Evolutionary conservation across 1,140 invertebrate genomes (phyloP).

Genomic region (Euschistus heros): DNA sequence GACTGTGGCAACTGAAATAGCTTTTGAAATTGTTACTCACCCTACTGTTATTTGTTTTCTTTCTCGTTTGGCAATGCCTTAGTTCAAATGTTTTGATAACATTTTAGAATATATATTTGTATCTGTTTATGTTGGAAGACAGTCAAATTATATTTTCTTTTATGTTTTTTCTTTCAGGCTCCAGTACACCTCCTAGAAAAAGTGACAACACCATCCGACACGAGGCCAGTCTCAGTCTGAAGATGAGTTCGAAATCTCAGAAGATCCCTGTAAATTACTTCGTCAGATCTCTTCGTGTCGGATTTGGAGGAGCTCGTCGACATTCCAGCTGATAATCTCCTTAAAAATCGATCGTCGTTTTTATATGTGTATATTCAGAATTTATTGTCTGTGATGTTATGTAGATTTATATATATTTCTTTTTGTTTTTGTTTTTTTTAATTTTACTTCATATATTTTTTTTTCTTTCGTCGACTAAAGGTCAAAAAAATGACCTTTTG

Average conservation of each 20-base stretch:
- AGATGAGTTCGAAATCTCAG: neutral
- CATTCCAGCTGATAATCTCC: neutral
- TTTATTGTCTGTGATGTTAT: constrained; percentile 17
- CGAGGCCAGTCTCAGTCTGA: constrained; percentile 25
- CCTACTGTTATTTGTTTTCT: neutral
- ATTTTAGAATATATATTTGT: too few species aligned
- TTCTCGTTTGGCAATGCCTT: neutral
- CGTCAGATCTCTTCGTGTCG: constrained; percentile 4
- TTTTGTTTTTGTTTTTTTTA: neutral
- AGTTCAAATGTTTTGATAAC: too few species aligned
- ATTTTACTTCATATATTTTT: neutral
- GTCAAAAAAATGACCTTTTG: neutral
- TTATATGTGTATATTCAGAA: constrained; percentile 6
- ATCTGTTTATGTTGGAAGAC: too few species aligned
- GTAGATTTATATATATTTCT: constrained; percentile 1
- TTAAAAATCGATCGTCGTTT: neutral
- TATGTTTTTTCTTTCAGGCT: constrained; percentile 24
- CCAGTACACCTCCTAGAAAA: constrained; percentile 23
- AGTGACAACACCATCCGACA: constrained; percentile 25
- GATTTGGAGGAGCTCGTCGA: neutral
- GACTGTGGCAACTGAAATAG: neutral
- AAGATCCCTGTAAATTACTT: neutral
- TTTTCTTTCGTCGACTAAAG: neutral
- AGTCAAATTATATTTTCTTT: constrained; percentile 8
- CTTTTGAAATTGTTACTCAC: too few species aligned